These are phyloP conservation scores for Agonopterix heracliana DNA, from an alignment of 2,888 invertebrate genomes.

Conservation along the genomic window DNA sequence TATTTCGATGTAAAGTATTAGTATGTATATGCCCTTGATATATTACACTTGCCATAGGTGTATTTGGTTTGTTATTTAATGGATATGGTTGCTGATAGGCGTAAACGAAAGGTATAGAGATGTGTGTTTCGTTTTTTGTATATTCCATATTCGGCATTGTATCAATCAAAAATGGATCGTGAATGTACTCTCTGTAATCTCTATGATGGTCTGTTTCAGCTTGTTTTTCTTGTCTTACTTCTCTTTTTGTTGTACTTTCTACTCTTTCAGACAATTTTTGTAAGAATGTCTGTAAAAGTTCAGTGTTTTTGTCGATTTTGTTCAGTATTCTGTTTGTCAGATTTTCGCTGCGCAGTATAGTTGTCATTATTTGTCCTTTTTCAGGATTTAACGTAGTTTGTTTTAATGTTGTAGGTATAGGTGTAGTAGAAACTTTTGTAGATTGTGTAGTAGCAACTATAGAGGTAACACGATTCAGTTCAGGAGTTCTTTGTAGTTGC, in stretches of 20 bases:
- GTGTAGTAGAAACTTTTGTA: conserved; percentile 5
- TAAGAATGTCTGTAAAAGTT: conserved; percentile 42
- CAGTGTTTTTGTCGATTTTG: conserved; percentile 55
- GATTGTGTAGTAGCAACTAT: conserved; percentile 7
- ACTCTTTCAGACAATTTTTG: conserved; percentile 36
- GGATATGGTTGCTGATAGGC: conserved; percentile 31
- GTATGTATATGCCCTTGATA: conserved; percentile 42
- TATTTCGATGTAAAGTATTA: conserved; percentile 13
- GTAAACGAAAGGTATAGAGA: conserved; percentile 38
- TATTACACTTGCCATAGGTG: conserved; percentile 26
- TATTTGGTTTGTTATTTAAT: conserved; percentile 12
- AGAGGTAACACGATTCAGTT: conserved; percentile 1
- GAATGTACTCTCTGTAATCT: background rate
- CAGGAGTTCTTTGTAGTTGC: conserved; percentile 9
- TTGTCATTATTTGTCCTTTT: conserved; percentile 26
- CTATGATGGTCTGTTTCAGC: background rate
- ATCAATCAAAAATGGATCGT: conserved; percentile 6
- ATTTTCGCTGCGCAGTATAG: conserved; percentile 43
- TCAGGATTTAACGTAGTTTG: conserved; percentile 9
- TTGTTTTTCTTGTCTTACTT: background rate
- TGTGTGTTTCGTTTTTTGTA: conserved; percentile 21
- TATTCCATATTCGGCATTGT: conserved; percentile 10
- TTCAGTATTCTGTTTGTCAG: conserved; percentile 46
- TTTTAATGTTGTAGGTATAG: conserved; percentile 7
- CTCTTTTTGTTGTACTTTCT: conserved; percentile 4